Evolutionary conservation across 2,113 vertebrate species (phyloP).

Genomic region (Odobenus rosmarus): DNA sequence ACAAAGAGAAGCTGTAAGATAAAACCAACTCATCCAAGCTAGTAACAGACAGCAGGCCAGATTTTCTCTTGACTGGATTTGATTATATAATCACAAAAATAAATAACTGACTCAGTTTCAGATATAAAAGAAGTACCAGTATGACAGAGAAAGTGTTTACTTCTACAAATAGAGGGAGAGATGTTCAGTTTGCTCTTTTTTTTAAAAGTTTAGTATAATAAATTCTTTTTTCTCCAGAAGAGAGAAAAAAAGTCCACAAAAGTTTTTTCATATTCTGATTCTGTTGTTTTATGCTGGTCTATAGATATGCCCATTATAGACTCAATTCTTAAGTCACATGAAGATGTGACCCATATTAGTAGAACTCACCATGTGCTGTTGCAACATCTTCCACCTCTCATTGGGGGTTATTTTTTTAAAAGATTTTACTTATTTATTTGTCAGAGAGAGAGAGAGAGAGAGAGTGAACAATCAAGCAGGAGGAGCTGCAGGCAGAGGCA

Average conservation of each 20-base stretch:
- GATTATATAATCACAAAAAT: slow-evolving; percentile 6
- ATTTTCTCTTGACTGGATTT: slow-evolving; percentile 1
- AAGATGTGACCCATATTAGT: not conserved
- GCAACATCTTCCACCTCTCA: not conserved
- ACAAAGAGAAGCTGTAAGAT: not conserved
- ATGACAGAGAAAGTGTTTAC: not conserved
- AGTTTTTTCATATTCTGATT: not conserved
- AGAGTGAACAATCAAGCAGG: too few relatives aligned
- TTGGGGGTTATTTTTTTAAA: not conserved
- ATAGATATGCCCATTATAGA: not conserved
- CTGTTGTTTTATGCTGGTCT: not conserved
- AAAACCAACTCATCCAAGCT: not conserved
- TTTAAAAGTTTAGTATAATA: not conserved
- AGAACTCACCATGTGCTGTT: not conserved
- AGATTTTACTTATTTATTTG: too few relatives aligned
- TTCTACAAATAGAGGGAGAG: not conserved
- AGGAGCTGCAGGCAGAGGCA: too few relatives aligned
- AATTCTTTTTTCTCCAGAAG: not conserved
- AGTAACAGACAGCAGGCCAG: not conserved
- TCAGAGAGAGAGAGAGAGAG: too few relatives aligned
- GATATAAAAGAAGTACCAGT: not conserved
- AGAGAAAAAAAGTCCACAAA: not conserved
- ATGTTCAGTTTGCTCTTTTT: not conserved
- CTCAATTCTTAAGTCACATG: not conserved
- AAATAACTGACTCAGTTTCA: not conserved